Conservation (phyloP, 2,888 invertebrate genomes). For the Lepidochitona cinerea region DNA sequence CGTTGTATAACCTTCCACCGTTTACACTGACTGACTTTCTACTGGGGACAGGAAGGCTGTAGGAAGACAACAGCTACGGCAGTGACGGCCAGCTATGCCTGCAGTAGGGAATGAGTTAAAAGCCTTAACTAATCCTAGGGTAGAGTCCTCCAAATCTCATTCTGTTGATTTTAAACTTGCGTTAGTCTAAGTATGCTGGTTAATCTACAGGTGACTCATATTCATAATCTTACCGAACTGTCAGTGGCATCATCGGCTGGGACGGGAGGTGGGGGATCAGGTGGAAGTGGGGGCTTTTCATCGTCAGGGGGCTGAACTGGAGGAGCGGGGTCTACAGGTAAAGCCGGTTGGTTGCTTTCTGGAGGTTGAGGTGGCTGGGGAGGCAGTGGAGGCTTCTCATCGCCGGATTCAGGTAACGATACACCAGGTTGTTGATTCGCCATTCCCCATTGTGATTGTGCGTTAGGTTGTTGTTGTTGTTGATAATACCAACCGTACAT, state of each 20-base stretch:
- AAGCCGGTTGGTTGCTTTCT: not conserved
- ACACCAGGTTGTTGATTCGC: not conserved
- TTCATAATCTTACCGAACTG: not conserved
- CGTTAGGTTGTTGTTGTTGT: conserved; percentile 6
- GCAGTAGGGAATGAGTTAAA: too few species aligned
- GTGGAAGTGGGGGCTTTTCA: conserved; percentile 2
- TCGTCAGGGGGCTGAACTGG: not conserved
- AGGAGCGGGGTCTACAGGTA: conserved; percentile 1
- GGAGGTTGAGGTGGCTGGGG: not conserved
- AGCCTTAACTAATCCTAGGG: too few species aligned
- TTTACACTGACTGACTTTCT: too few species aligned
- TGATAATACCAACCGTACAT: conserved; percentile 7
- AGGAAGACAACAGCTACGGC: too few species aligned
- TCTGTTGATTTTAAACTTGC: too few species aligned
- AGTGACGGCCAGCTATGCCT: too few species aligned
- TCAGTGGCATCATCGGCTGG: not conserved
- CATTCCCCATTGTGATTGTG: not conserved
- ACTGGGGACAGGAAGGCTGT: too few species aligned
- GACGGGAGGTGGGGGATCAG: not conserved
- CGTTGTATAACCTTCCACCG: too few species aligned
- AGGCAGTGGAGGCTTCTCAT: not conserved
- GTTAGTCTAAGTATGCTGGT: too few species aligned
- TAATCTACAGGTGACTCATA: not conserved
- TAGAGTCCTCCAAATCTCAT: too few species aligned
- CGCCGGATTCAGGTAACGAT: not conserved